Conservation (phyloP, 1,140 invertebrate species). For the Zaprionus camerounensis region DNA sequence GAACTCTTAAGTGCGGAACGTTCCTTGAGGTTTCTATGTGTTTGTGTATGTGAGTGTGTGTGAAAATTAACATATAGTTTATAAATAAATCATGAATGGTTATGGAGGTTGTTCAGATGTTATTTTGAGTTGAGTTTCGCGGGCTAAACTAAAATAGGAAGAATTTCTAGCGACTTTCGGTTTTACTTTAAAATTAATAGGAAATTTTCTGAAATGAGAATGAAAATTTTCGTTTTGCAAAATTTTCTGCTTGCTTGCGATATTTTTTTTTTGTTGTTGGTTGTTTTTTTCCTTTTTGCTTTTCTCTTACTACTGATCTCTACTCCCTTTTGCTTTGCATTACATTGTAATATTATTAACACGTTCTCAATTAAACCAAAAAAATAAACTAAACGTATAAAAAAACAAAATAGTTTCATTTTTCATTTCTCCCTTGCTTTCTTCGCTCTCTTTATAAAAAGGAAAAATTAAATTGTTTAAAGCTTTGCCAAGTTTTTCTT, state of each 20-base stretch:
- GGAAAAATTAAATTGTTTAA: slow-evolving; percentile 83
- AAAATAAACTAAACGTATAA: slow-evolving; percentile 70
- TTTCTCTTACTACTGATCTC: slow-evolving; percentile 32
- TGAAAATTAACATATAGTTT: slow-evolving; percentile 63
- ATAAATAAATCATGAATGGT: slow-evolving; percentile 32
- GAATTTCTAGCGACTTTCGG: slow-evolving; percentile 55
- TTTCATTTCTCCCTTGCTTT: slow-evolving; percentile 39
- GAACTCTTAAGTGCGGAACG: slow-evolving; percentile 66
- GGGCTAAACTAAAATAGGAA: slow-evolving; percentile 76
- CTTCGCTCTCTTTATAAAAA: slow-evolving; percentile 54
- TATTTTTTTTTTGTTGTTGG: slow-evolving; percentile 6
- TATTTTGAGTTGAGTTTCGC: slow-evolving; percentile 35
- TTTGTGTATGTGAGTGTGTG: slow-evolving; percentile 36
- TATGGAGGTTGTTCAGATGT: slow-evolving; percentile 20
- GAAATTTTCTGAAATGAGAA: slow-evolving; percentile 58
- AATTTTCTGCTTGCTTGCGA: neutral
- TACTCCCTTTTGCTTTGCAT: slow-evolving; percentile 27
- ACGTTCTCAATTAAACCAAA: slow-evolving; percentile 62
- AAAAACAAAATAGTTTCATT: slow-evolving; percentile 69
- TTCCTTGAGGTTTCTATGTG: slow-evolving; percentile 68
- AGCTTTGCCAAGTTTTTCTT: slow-evolving; percentile 79
- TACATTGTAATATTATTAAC: slow-evolving; percentile 64
- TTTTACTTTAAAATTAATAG: slow-evolving; percentile 74
- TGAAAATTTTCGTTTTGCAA: slow-evolving; percentile 53
- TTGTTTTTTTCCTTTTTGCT: slow-evolving; percentile 21